Evolutionary conservation across 2,888 invertebrate genomes (phyloP).

Genomic region (Petrophora chlorosata): DNA sequence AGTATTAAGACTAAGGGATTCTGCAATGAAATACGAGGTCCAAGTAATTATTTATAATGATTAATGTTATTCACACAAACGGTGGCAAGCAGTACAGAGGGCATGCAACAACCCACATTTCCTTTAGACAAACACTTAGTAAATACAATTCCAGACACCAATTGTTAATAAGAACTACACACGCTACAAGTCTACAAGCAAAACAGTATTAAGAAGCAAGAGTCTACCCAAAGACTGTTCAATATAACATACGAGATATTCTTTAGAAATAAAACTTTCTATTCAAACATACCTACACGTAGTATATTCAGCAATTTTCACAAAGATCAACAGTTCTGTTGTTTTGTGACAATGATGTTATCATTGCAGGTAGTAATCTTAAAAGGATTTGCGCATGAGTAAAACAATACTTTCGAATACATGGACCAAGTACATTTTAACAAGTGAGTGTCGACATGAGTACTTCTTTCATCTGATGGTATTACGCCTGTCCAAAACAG

Average conservation of each 20-base stretch:
- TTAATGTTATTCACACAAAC: conserved; percentile 18
- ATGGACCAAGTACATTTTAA: no score
- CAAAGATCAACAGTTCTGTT: conserved; percentile 25
- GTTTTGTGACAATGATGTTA: no score
- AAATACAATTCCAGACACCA: conserved; percentile 10
- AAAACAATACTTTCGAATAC: no score
- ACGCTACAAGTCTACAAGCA: conserved; percentile 9
- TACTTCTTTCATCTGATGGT: no score
- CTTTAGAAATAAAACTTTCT: conserved; percentile 9
- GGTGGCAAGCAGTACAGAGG: conserved; percentile 22
- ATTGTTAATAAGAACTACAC: neutral
- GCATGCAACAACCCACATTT: conserved; percentile 25
- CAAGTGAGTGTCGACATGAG: no score
- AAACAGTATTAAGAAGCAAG: conserved; percentile 1
- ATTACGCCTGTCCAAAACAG: no score
- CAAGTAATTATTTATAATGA: conserved; percentile 24
- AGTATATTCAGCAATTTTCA: conserved; percentile 21
- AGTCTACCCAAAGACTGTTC: conserved; percentile 14
- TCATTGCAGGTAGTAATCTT: no score
- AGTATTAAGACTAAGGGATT: conserved; percentile 14
- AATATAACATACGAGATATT: conserved; percentile 9
- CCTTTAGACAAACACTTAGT: conserved; percentile 9
- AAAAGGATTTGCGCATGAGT: no score
- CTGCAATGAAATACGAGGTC: conserved; percentile 20
- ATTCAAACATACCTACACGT: neutral